phyloP scores from a whole-genome alignment of 2,888 invertebrate genomes.

The Volucella zonaria region DNA sequence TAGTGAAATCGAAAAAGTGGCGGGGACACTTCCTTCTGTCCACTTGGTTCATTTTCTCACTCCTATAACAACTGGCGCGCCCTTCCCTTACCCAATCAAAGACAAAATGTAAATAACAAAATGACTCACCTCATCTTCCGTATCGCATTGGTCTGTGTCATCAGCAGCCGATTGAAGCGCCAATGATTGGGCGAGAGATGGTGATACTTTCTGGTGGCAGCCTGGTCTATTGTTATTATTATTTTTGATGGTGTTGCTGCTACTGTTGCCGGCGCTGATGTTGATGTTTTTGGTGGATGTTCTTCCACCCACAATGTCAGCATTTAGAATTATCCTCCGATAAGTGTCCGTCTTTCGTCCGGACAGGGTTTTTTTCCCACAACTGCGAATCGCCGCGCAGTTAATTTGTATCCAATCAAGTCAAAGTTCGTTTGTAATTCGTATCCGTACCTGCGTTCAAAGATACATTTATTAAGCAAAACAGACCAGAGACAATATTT shows the following conservation, averaged over 20 bases:
- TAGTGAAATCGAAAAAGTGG: no score
- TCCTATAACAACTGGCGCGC: not conserved
- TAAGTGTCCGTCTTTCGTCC: constrained; percentile 62
- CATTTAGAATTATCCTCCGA: constrained; percentile 58
- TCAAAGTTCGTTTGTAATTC: not conserved
- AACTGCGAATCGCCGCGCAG: constrained; percentile 13
- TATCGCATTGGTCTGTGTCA: constrained; percentile 76
- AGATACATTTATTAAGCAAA: constrained; percentile 14
- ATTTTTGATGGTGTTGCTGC: constrained; percentile 58
- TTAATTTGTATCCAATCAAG: not conserved
- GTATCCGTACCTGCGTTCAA: constrained; percentile 10
- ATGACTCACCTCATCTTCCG: constrained; percentile 76
- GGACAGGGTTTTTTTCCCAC: constrained; percentile 13
- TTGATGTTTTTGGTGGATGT: constrained; percentile 56
- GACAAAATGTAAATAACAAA: constrained; percentile 16
- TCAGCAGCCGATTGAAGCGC: constrained; percentile 49
- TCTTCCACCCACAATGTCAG: constrained; percentile 65
- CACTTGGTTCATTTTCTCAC: not conserved
- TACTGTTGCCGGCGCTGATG: constrained; percentile 43
- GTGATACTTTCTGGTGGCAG: constrained; percentile 44
- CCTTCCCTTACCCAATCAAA: not conserved
- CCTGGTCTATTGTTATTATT: constrained; percentile 47
- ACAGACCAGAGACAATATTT: not conserved
- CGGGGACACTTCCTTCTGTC: no score
- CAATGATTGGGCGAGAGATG: constrained; percentile 38